Evolutionary conservation across 2,888 invertebrate genomes (phyloP).

Genomic region (Eupelmus urozonus): DNA sequence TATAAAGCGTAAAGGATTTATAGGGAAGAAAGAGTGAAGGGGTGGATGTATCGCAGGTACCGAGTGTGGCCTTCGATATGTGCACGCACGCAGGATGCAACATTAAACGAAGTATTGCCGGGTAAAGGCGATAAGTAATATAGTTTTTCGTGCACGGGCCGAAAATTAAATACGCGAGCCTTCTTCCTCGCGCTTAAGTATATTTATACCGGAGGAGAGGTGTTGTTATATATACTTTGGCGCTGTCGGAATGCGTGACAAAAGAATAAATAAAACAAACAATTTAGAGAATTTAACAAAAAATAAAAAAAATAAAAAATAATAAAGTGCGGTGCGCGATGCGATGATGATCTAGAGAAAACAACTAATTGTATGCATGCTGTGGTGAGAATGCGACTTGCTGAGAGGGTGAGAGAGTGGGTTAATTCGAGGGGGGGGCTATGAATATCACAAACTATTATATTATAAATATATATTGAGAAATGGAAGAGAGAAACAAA

Average conservation of each 20-base stretch:
- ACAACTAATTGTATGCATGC: conserved; percentile 22
- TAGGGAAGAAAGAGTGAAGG: not conserved
- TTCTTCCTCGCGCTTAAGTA: conserved; percentile 50
- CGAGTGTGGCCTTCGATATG: conserved; percentile 7
- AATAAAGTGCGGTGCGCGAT: conserved; percentile 36
- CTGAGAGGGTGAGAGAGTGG: conserved; percentile 36
- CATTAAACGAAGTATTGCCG: conserved; percentile 16
- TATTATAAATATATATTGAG: conserved; percentile 62
- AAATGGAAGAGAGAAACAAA: conserved; percentile 61
- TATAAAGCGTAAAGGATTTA: conserved; percentile 35
- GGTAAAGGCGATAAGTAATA: conserved; percentile 2
- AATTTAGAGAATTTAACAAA: conserved; percentile 32
- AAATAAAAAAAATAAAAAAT: not conserved
- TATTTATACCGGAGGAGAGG: conserved; percentile 10
- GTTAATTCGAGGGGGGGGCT: conserved; percentile 61
- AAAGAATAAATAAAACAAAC: not conserved
- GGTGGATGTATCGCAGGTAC: conserved; percentile 9
- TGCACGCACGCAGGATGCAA: conserved; percentile 15
- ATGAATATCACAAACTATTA: conserved; percentile 63
- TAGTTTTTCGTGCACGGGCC: conserved; percentile 42
- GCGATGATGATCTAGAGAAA: conserved; percentile 57
- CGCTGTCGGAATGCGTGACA: not conserved
- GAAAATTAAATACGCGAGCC: conserved; percentile 37
- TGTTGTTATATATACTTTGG: not conserved
- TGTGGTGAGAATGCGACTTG: conserved; percentile 38